These are phyloP conservation scores for Aythya fuligula DNA, from an alignment of 2,797 vertebrate species.

Conservation along the genomic window DNA sequence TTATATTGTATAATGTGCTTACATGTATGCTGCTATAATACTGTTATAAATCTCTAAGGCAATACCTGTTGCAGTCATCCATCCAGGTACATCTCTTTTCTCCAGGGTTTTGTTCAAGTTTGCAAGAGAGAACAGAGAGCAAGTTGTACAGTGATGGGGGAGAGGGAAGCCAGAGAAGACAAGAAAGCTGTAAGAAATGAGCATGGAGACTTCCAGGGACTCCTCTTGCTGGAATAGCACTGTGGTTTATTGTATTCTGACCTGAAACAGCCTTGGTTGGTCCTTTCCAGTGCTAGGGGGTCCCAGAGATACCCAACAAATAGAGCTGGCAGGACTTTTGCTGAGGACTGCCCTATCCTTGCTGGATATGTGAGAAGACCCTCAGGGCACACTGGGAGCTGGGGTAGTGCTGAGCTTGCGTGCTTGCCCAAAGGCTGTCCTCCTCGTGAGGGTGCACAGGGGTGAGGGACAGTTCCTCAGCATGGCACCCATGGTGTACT, in stretches of 20 bases:
- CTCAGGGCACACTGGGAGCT: accelerated
- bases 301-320: neutral
- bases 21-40: neutral
- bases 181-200: neutral
- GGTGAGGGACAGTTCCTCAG: accelerated
- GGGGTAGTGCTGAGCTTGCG: neutral
- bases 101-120: neutral
- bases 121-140: neutral
- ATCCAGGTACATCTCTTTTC: neutral
- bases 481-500: accelerated
- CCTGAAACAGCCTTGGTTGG: neutral
- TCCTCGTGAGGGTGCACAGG: accelerated
- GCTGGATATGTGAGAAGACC: neutral
- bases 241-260: neutral
- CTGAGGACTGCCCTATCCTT: neutral
- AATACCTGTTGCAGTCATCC: neutral
- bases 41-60: neutral
- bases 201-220: neutral
- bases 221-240: neutral
- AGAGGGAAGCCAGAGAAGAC: neutral
- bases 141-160: neutral
- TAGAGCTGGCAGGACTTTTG: neutral
- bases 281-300: accelerated
- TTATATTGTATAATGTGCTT: neutral
- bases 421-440: neutral